Base-by-base conservation (phyloP, 2,888 invertebrate genomes). In the Drosophila glabriapex region DNA sequence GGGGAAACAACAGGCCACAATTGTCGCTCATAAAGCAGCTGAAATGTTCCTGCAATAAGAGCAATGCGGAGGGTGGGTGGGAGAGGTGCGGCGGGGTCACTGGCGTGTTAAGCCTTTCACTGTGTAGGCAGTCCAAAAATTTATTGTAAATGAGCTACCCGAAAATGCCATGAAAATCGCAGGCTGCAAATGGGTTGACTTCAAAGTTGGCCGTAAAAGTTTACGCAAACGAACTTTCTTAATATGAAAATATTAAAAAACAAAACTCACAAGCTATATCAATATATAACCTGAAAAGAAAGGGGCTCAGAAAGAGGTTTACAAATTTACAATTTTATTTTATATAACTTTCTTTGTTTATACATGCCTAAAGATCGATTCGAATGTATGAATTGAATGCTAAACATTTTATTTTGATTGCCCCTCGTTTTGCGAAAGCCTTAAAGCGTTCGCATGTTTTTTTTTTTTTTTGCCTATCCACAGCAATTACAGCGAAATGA, bases 401-500 rank as follows among this genome's bases (percentile, higher is more conserved):
- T 33, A 10, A 14, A 55, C 55, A 50, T 41, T 52, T 29, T 52
- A 9, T n/a, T 67, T 68, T 35, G 58, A 67, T 19, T 53, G 35
- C 5, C 52, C 68, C 68, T 67, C 68, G 68, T 25, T 59, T n/a
- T 28, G 29, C 28, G 7, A 5, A 31, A 22, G n/a, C 43, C 43
- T 43, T 14, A 62, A 25, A 41, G 16, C 31, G 14, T 29, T 64
- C 22, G 65, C 33, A 31, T 28, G n/a, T 25, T 41, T 50, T 22
- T 39, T 25, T 39, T 25, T 29, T 29, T 64, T 71, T 76, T 69
- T 79, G 52, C 52, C 64, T 68, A 76, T 68, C 69, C 71, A 60
- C 56, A 58, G 87, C 87, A 85, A 87, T 85, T 85, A 85, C 82
- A 79, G 83, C 85, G 78, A 87, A 86, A 86, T 88, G 85, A 83